Percentiles rank a stretch among this genome's conserved stretches.
Conservation (phyloP, 2,113 vertebrate species). For the Agapornis roseicollis region DNA sequence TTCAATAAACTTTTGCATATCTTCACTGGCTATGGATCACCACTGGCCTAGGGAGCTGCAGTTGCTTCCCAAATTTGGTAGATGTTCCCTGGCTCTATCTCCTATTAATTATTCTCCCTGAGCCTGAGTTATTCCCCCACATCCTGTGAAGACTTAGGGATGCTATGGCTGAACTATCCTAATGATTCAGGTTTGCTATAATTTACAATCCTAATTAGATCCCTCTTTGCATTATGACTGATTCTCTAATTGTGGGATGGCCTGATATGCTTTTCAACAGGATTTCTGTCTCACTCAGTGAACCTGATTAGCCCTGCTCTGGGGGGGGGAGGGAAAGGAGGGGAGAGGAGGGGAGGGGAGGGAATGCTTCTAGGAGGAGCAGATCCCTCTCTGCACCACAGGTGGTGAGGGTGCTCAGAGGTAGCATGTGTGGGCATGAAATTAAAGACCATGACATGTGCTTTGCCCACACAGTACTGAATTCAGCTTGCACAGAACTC, state of each 20-base stretch:
- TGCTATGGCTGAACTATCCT: neutral
- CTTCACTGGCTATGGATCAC: neutral
- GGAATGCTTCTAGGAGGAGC: neutral
- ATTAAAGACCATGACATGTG: neutral
- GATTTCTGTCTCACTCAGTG: neutral
- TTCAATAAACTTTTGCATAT: neutral
- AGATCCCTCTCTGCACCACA: neutral
- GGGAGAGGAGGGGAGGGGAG: too few relatives aligned
- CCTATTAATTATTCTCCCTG: neutral
- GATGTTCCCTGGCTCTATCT: neutral
- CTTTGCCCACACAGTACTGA: neutral
- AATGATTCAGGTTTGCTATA: neutral
- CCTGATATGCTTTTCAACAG: neutral
- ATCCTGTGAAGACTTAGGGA: neutral
- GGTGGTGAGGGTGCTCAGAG: neutral
- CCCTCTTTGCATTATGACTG: neutral
- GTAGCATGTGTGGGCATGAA: neutral
- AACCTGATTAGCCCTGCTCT: neutral
- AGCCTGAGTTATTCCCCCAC: neutral
- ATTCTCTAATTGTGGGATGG: neutral
- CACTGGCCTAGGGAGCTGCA: fast-evolving
- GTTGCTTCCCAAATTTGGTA: neutral
- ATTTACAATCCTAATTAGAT: neutral
- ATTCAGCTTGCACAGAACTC: neutral
- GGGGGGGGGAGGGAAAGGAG: too few relatives aligned